These are phyloP conservation scores for Zosterops japonicus DNA, from an alignment of 2,113 vertebrate genomes.

Conservation along the genomic window DNA sequence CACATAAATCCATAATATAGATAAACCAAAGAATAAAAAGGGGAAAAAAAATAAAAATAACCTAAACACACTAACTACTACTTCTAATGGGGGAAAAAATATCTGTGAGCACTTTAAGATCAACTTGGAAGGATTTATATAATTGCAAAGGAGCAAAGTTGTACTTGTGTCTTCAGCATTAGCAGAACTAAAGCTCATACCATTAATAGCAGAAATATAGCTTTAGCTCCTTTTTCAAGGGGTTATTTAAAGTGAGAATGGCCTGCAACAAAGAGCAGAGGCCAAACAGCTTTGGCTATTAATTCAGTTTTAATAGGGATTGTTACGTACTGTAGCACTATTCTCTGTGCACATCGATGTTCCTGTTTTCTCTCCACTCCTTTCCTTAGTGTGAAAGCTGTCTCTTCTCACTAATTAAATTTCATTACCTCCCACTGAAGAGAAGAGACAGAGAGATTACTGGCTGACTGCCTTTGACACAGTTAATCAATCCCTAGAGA, in stretches of 20 bases:
- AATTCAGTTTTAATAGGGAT: constrained; percentile 65
- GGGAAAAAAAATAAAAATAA: accelerated
- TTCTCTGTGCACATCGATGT: constrained; percentile 1
- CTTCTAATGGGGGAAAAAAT: background rate
- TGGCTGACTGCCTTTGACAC: constrained; percentile 56
- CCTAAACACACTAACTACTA: background rate
- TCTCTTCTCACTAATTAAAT: constrained; percentile 76
- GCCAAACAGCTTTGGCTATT: constrained; percentile 36
- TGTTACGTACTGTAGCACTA: constrained; percentile 38
- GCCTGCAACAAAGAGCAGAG: constrained; percentile 29
- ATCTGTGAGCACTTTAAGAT: background rate
- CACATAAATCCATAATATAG: background rate
- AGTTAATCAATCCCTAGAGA: constrained; percentile 64
- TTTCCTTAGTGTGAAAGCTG: constrained; percentile 64
- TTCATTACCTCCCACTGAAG: constrained; percentile 70
- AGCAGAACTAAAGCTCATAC: constrained; percentile 37
- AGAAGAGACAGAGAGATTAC: constrained; percentile 63
- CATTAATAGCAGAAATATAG: constrained; percentile 38
- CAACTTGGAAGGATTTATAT: background rate
- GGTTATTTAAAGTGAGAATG: constrained; percentile 44
- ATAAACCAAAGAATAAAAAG: background rate
- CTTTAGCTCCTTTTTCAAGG: background rate
- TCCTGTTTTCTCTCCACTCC: constrained; percentile 39
- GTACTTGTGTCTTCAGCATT: background rate
- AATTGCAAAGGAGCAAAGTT: background rate